Evolutionary conservation across 2,888 invertebrate species (phyloP).

Genomic region (Plebejus melissa): DNA sequence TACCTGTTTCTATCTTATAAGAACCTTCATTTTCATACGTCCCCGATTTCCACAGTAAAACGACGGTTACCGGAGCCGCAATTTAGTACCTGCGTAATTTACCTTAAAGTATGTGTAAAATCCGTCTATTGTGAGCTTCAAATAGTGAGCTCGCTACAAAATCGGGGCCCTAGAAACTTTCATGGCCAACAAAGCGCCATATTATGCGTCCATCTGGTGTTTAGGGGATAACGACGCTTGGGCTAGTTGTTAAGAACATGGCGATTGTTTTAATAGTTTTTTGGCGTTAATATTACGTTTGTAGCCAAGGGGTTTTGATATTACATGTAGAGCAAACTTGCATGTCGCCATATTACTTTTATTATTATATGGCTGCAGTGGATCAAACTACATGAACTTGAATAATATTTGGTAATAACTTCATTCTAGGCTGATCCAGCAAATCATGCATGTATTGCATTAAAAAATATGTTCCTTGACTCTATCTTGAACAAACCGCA

Average conservation of each 20-base stretch:
- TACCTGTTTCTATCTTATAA: too few relatives aligned
- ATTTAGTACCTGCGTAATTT: neutral
- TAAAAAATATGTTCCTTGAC: too few relatives aligned
- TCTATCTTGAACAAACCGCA: too few relatives aligned
- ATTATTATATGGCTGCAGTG: neutral
- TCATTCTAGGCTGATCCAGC: too few relatives aligned
- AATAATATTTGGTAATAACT: too few relatives aligned
- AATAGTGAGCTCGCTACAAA: constrained; percentile 37
- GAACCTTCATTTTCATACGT: too few relatives aligned
- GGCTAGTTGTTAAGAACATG: constrained; percentile 24
- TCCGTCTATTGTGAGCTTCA: constrained; percentile 26
- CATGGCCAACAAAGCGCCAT: constrained; percentile 56
- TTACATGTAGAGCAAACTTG: neutral
- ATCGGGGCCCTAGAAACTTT: constrained; percentile 53
- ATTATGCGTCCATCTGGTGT: constrained; percentile 51
- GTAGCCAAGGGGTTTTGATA: neutral
- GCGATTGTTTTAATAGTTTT: constrained; percentile 23
- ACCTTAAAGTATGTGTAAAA: neutral
- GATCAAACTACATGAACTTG: too few relatives aligned
- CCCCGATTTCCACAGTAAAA: neutral
- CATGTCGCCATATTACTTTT: neutral
- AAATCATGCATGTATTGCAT: too few relatives aligned
- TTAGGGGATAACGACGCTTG: constrained; percentile 43
- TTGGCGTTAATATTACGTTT: neutral
- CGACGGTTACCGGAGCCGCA: neutral